Evolutionary conservation across 2,888 invertebrate genomes (phyloP).

Genomic region (Pedicia rivosa): DNA sequence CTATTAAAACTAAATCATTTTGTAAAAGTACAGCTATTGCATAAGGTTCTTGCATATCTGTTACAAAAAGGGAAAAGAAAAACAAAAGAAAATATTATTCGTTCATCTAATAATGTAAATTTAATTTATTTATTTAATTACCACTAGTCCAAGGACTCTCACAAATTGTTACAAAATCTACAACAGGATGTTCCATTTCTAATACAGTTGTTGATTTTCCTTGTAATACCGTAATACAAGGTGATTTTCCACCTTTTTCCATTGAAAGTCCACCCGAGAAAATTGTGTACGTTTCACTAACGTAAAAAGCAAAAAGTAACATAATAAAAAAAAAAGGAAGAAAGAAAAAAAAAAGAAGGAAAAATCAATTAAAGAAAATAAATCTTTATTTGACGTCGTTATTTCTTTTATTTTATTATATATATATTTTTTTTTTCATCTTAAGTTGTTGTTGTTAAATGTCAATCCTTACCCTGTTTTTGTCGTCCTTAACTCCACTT

Average conservation of each 20-base stretch:
- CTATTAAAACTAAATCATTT: constrained; percentile 96
- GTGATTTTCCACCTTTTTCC: constrained; percentile 77
- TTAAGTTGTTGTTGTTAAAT: too few relatives aligned
- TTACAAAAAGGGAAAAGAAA: constrained; percentile 19
- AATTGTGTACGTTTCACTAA: constrained; percentile 84
- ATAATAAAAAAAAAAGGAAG: too few relatives aligned
- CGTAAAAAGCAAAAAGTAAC: too few relatives aligned
- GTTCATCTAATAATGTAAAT: constrained; percentile 6
- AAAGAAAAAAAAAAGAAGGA: too few relatives aligned
- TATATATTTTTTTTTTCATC: too few relatives aligned
- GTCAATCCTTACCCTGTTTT: constrained; percentile 58
- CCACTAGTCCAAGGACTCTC: constrained; percentile 89
- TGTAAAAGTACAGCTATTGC: constrained; percentile 94
- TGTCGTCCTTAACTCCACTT: constrained; percentile 88
- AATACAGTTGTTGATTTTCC: constrained; percentile 93
- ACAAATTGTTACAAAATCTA: constrained; percentile 92
- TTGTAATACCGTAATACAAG: constrained; percentile 90
- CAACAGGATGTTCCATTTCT: constrained; percentile 97
- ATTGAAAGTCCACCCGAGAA: constrained; percentile 92
- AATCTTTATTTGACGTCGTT: too few relatives aligned
- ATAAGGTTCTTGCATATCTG: constrained; percentile 95
- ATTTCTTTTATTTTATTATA: too few relatives aligned
- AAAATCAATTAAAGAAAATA: too few relatives aligned
- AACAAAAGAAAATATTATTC: neutral
- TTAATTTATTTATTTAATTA: constrained; percentile 26